phyloP scores from a whole-genome alignment of 2,797 vertebrate species.

The Australoheros facetus region DNA sequence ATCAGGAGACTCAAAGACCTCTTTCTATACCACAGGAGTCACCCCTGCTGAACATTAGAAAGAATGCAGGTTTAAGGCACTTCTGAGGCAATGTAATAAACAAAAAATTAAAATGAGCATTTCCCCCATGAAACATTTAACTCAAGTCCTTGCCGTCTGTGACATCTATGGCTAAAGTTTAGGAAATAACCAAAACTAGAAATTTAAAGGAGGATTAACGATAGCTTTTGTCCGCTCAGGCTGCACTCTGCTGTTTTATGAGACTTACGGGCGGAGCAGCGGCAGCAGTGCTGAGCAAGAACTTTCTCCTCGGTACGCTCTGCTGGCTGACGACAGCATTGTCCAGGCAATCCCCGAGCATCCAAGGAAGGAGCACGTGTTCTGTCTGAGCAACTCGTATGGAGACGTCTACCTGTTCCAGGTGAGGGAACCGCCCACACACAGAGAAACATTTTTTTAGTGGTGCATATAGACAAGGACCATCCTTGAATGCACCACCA shows the following conservation, averaged over 20 bases:
- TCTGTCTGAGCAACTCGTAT: conserved; percentile 93
- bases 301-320: conserved; percentile 80
- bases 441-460: background rate
- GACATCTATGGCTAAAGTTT: background rate
- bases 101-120: background rate
- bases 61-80: background rate
- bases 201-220: background rate
- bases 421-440: conserved; percentile 72
- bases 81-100: background rate
- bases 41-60: background rate
- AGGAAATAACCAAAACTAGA: background rate
- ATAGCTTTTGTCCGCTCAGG: conserved; percentile 69
- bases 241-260: conserved; percentile 90
- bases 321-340: conserved; percentile 89
- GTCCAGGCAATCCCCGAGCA: conserved; percentile 94
- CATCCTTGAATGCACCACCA: conserved; percentile 10
- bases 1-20: background rate
- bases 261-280: conserved; percentile 84
- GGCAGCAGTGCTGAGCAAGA: conserved; percentile 75
- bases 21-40: background rate
- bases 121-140: background rate
- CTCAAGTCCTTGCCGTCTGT: background rate
- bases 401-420: conserved; percentile 94
- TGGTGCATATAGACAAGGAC: background rate
- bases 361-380: conserved; percentile 92